Conservation (phyloP, 2,113 vertebrate species). For the Xerus inauris region DNA sequence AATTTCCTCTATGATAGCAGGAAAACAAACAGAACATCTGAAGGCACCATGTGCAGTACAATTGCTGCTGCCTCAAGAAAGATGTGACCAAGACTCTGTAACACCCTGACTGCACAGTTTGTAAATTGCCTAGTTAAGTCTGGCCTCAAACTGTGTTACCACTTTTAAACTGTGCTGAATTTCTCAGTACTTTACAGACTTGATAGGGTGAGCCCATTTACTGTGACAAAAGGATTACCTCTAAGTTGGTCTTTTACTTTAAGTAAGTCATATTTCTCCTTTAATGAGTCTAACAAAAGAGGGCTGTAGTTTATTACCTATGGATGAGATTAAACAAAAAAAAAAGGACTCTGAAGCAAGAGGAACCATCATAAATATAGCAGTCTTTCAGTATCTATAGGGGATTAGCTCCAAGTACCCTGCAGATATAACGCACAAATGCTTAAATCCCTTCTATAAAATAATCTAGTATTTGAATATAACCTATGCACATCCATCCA, state of each 20-base stretch:
- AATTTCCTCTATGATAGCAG: background rate
- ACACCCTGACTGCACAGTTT: slow-evolving; percentile 62
- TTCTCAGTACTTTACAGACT: slow-evolving; percentile 65
- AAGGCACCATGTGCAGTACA: slow-evolving; percentile 4
- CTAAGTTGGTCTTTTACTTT: slow-evolving; percentile 64
- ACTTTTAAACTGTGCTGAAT: slow-evolving; percentile 73
- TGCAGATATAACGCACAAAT: background rate
- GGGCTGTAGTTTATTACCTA: slow-evolving; percentile 42
- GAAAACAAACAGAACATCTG: slow-evolving; percentile 36
- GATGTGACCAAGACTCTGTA: slow-evolving; percentile 62
- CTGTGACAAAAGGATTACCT: slow-evolving; percentile 74
- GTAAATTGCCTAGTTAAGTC: slow-evolving; percentile 77
- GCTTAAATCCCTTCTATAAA: background rate
- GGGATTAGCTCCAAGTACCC: background rate
- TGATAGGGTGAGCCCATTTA: slow-evolving; percentile 73
- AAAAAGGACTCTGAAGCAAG: background rate
- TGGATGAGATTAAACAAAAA: slow-evolving; percentile 41
- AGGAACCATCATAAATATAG: background rate
- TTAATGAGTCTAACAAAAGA: slow-evolving; percentile 72
- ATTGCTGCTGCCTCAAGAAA: slow-evolving; percentile 64
- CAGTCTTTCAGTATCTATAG: background rate
- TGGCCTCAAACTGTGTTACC: slow-evolving; percentile 76
- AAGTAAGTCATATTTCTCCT: slow-evolving; percentile 73
- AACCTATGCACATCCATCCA: background rate
- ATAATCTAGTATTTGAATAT: background rate